These are phyloP conservation scores for Sciurus niger DNA, from an alignment of 2,113 vertebrate species.

Conservation along the genomic window DNA sequence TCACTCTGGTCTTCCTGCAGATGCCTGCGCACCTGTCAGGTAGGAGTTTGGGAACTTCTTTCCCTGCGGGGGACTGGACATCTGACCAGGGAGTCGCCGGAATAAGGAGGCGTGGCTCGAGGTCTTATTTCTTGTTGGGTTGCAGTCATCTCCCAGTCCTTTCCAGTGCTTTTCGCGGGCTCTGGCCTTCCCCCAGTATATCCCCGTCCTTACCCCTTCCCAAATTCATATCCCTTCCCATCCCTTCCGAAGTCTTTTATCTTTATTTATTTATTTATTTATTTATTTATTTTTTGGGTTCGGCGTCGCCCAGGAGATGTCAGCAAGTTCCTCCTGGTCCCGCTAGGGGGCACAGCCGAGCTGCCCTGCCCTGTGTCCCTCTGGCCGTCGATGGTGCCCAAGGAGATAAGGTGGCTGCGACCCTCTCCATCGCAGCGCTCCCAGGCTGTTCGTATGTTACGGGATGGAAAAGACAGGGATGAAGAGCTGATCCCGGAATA, in stretches of 20 bases:
- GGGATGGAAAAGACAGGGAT: slow-evolving; percentile 40
- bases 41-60: slow-evolving; percentile 53
- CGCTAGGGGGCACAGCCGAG: slow-evolving; percentile 68
- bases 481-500: slow-evolving; percentile 63
- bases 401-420: slow-evolving; percentile 73
- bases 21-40: slow-evolving; percentile 40
- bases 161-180: neutral
- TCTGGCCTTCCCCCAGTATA: neutral
- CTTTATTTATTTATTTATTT: too few relatives aligned
- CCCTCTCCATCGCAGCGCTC: neutral
- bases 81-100: neutral
- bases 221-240: neutral
- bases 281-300: neutral
- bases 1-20: slow-evolving; percentile 29
- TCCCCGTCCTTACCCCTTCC: accelerated
- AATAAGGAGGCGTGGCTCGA: too few relatives aligned
- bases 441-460: slow-evolving; percentile 62
- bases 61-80: neutral
- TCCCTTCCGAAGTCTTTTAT: neutral
- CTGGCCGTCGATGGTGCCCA: neutral
- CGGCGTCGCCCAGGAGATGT: neutral
- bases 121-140: neutral
- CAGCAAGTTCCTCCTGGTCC: neutral
- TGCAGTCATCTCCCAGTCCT: neutral
- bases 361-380: slow-evolving; percentile 72